phyloP scores from a whole-genome alignment of 1,140 invertebrate species.

The Phymorhynchus buccinoides region DNA sequence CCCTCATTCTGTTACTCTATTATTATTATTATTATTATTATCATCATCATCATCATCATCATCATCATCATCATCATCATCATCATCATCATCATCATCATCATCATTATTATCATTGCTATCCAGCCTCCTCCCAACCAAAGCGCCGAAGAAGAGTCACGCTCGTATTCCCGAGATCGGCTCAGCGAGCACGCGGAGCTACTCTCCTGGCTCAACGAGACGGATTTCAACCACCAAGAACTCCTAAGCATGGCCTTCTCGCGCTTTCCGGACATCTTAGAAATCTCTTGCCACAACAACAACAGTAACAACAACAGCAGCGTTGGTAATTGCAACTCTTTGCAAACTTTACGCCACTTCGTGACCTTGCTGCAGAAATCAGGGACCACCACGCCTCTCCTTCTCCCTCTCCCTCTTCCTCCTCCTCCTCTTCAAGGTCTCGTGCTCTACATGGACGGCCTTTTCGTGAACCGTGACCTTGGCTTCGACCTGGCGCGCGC shows the following conservation, averaged over 20 bases:
- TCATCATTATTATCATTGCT: background rate
- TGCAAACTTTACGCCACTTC: conserved; percentile 45
- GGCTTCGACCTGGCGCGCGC: conserved; percentile 44
- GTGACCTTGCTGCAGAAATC: conserved; percentile 27
- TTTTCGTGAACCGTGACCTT: conserved; percentile 36
- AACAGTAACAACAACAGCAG: too few relatives aligned
- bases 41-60: too few relatives aligned
- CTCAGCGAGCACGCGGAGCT: conserved; percentile 38
- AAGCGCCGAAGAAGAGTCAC: too few relatives aligned
- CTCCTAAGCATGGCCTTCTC: conserved; percentile 31
- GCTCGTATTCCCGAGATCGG: conserved; percentile 33
- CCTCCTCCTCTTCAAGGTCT: conserved; percentile 49
- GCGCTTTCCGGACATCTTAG: conserved; percentile 47
- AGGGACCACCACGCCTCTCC: background rate
- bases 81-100: background rate
- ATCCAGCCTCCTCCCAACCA: background rate
- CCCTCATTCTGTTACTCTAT: too few relatives aligned
- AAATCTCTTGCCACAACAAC: conserved; percentile 46
- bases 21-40: too few relatives aligned
- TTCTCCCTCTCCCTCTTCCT: background rate
- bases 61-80: too few relatives aligned
- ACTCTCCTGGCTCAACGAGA: conserved; percentile 46
- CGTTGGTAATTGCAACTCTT: too few relatives aligned
- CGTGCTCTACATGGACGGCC: conserved; percentile 54
- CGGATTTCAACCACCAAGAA: conserved; percentile 41